Evolutionary conservation across 2,113 vertebrate genomes (phyloP).

Genomic region (Tupaia chinensis): DNA sequence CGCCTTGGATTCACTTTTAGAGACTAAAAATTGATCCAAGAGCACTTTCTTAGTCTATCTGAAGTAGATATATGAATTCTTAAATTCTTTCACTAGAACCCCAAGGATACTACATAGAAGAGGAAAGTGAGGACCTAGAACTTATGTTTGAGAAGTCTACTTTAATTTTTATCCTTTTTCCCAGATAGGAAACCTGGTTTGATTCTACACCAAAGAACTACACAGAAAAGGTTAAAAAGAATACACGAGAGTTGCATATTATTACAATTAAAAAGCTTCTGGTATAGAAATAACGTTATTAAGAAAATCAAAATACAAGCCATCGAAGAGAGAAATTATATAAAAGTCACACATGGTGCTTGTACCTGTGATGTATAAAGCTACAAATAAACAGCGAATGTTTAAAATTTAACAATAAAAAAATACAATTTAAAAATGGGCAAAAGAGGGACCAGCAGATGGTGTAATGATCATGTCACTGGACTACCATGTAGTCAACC

Average conservation of each 20-base stretch:
- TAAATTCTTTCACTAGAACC: too few relatives aligned
- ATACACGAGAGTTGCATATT: not conserved
- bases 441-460: too few relatives aligned
- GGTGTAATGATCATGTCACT: too few relatives aligned
- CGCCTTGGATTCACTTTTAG: too few relatives aligned
- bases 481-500: too few relatives aligned
- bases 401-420: not conserved
- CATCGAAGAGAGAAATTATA: not conserved
- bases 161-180: not conserved
- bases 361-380: not conserved
- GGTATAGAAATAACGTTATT: not conserved
- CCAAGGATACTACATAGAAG: too few relatives aligned
- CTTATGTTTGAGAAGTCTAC: not conserved
- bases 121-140: too few relatives aligned
- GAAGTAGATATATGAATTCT: too few relatives aligned
- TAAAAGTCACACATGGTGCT: not conserved
- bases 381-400: too few relatives aligned
- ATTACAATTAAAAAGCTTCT: not conserved
- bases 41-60: too few relatives aligned
- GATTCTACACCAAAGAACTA: not conserved
- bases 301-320: not conserved
- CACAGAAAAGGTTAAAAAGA: not conserved
- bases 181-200: not conserved
- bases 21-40: too few relatives aligned
- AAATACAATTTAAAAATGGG: not conserved